Percentiles rank a stretch among this genome's conserved stretches.
These are phyloP conservation scores for Amphibalanus amphitrite DNA, from an alignment of 1,140 invertebrate genomes.

Conservation along the genomic window DNA sequence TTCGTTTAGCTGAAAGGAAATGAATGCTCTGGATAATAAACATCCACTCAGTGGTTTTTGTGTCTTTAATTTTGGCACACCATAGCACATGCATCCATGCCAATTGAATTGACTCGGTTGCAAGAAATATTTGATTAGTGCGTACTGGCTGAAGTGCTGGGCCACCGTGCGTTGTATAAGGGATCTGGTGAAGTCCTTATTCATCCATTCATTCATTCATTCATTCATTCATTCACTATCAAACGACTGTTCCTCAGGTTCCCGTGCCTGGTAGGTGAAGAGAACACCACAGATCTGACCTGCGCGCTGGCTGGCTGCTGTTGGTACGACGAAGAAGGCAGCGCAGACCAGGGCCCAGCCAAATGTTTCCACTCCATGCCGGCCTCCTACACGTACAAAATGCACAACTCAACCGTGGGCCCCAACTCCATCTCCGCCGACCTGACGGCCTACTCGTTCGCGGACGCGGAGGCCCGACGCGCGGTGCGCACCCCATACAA, in stretches of 20 bases:
- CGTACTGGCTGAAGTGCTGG: too few species aligned
- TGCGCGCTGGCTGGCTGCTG: slow-evolving; percentile 13
- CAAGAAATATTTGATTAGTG: too few species aligned
- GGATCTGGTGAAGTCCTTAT: too few species aligned
- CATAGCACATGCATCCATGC: too few species aligned
- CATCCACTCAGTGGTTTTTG: too few species aligned
- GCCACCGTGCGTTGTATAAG: too few species aligned
- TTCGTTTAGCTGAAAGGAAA: too few species aligned
- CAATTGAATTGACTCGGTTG: too few species aligned
- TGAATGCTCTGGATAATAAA: too few species aligned
- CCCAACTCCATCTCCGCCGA: background rate
- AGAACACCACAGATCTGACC: background rate
- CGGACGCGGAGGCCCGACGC: background rate
- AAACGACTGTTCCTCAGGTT: slow-evolving; percentile 16
- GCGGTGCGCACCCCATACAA: slow-evolving; percentile 6
- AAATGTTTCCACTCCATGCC: slow-evolving; percentile 15
- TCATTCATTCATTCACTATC: too few species aligned
- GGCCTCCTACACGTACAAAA: slow-evolving; percentile 12
- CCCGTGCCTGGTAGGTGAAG: slow-evolving; percentile 7
- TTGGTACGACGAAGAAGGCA: slow-evolving; percentile 3
- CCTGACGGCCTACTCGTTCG: background rate
- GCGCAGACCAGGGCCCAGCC: slow-evolving; percentile 5
- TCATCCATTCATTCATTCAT: too few species aligned
- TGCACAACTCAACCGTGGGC: slow-evolving; percentile 1
- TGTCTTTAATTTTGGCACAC: too few species aligned